Conservation (phyloP, 2,797 vertebrate genomes). For the Protonibea diacanthus region DNA sequence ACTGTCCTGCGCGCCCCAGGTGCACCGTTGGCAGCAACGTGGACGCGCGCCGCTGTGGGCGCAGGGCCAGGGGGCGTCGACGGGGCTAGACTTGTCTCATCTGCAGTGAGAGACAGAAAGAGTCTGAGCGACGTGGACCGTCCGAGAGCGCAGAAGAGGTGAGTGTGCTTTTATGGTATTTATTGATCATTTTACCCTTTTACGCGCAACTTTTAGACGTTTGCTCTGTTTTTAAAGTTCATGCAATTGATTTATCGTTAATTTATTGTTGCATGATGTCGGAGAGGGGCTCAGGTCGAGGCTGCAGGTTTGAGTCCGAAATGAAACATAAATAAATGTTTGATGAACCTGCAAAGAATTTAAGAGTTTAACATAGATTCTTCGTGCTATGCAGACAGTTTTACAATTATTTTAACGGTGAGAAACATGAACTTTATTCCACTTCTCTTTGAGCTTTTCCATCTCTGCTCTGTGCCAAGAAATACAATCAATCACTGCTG, state of each 20-base stretch:
- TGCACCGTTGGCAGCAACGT: conserved; percentile 9
- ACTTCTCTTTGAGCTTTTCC: conserved; percentile 14
- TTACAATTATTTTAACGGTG: neutral
- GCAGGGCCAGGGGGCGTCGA: conserved; percentile 17
- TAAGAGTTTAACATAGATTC: neutral
- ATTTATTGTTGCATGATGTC: neutral
- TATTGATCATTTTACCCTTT: neutral
- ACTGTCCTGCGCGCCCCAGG: conserved; percentile 24
- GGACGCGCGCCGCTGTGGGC: conserved; percentile 17
- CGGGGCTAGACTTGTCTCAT: neutral
- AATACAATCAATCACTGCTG: neutral
- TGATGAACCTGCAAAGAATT: neutral
- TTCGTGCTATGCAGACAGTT: neutral
- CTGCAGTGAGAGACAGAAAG: neutral
- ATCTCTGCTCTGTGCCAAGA: conserved; percentile 19
- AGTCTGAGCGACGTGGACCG: conserved; percentile 45
- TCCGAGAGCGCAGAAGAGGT: conserved; percentile 56
- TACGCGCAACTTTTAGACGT: neutral
- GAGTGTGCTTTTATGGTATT: conserved; percentile 18
- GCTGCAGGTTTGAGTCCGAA: neutral
- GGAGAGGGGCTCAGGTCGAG: no score
- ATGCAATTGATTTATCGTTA: no score
- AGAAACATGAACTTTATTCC: neutral
- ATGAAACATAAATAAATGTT: neutral
- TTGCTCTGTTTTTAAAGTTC: neutral